Evolutionary conservation across 2,113 vertebrate species (phyloP), one percentile per base, ranked within the genome.

Genomic region (Dermatemys mawii): DNA sequence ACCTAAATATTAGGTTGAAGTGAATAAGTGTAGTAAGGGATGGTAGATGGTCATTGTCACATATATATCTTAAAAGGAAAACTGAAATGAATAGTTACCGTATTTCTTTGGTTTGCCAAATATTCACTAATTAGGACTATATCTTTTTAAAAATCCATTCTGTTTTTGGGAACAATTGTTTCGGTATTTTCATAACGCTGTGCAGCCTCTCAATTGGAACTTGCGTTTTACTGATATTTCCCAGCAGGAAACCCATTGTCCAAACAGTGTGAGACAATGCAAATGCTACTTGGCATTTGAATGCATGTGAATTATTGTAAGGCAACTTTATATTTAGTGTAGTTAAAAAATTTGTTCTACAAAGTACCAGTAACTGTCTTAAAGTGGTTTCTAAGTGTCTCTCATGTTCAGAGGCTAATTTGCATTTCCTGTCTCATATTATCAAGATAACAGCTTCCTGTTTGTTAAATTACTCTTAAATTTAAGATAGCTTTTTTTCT

Each of bases 261-360:
- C 10, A 53, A 60, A 86, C 27, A 48, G 2, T 2, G 4, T 0
- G 0, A 6, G 29, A 76, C 44, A 80, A 29, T 38, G 44, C 17
- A 49, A 51, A 44, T 83, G 73, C 48, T 92, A 70, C n/a, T 70
- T 60, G 13, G 2, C 83, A 22, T 83, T 22, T 78, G 49, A 88
- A 60, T 1, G 21, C 5, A 26, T 21, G 14, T 0, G 0, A 6
- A 9, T 41, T 81, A 21, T 32, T 86, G 35, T 22, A 76, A 86
- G 9, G 46, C 29, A 51, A 1, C 2, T 53, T 86, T 89, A 50
- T 24, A 73, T 8, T 63, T 5, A 79, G 60, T 73, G 11, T 35
- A 41, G 10, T 4, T 11, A 5, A 86, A 88, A 3, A 24, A 46
- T 67, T 73, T 46, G 78, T 86, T 81, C 17, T 60, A 5, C 11